Base-by-base conservation (phyloP, 1,140 invertebrate genomes). In the Drosophila simulans region DNA sequence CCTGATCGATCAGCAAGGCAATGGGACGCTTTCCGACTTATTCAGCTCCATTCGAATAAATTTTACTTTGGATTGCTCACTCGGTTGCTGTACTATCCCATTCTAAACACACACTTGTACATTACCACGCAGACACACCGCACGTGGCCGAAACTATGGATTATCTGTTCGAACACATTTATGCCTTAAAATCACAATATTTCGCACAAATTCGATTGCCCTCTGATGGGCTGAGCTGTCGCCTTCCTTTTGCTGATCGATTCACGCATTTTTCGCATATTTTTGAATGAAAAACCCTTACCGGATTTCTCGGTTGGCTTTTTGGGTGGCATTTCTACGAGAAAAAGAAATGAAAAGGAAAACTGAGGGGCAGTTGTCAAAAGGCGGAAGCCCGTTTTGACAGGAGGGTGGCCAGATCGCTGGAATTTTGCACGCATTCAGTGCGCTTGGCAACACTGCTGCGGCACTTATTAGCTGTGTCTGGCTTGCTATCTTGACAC, bases 231-330 rank as follows among this genome's bases (percentile, higher is more conserved):
- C 43, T 42, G 49, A 17, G 63, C 49, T 43, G 83, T 73, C 35
- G 45, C n/a, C 12, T 73, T 68, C 57, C 55, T 39, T 68, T 80
- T 70, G 57, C 49, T 62, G 48, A 45, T 57, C 49, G 63, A 57
- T 72, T 42, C 65, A 77, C 55, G 53, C 12, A 69, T 71, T 78
- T 80, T 80, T 43, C 22, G 49, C 40, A n/a, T 25, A 80, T 75
- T 86, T 90, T 86, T 81, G 60, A 73, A 80, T 82, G 74, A 77
- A 77, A 84, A 89, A 77, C 34, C 57, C 93, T 93, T 94, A 95
- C 94, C 94, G 93, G 94, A 91, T 92, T 95, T 95, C 60, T 95
- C 95, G 83, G 94, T 93, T 86, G 94, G 93, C 93, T 95, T 95
- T 63, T 93, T 92, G 73, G 95, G 94, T 92, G 94, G 94, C 95